Percentiles rank a stretch among this genome's conserved stretches.
Conservation (phyloP, 2,113 vertebrate species). For the Actinemys pallida region DNA sequence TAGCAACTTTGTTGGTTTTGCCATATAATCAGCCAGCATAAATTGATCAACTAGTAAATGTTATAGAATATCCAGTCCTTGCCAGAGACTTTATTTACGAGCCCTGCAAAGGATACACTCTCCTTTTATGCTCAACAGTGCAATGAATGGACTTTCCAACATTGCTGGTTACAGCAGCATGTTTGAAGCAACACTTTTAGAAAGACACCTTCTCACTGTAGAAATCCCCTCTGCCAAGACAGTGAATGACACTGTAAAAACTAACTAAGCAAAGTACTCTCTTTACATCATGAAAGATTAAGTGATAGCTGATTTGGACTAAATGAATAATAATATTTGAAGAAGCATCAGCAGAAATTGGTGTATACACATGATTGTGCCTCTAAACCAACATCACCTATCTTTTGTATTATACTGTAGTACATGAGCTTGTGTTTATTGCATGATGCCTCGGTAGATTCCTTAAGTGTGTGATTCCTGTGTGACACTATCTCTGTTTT, state of each 20-base stretch:
- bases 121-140: conserved; percentile 49
- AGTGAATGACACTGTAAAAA: conserved; percentile 34
- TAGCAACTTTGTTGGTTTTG: conserved; percentile 73
- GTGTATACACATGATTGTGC: background rate
- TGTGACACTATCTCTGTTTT: conserved; percentile 55
- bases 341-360: conserved; percentile 22
- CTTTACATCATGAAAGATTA: conserved; percentile 7
- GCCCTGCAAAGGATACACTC: conserved; percentile 28
- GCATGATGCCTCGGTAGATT: conserved; percentile 32
- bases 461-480: conserved; percentile 29
- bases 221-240: background rate
- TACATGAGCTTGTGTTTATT: conserved; percentile 29
- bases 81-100: conserved; percentile 76
- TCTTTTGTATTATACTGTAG: conserved; percentile 8
- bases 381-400: background rate
- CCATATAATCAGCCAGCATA: conserved; percentile 77
- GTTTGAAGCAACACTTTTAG: conserved; percentile 15
- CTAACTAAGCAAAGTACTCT: conserved; percentile 38
- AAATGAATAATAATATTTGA: background rate
- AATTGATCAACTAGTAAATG: conserved; percentile 79
- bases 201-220: conserved; percentile 5
- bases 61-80: conserved; percentile 78
- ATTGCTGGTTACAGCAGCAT: background rate
- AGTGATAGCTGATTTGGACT: conserved; percentile 12
- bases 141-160: conserved; percentile 30